These are phyloP conservation scores for Euthynnus affinis DNA, from an alignment of 2,797 vertebrate genomes.

Conservation along the genomic window DNA sequence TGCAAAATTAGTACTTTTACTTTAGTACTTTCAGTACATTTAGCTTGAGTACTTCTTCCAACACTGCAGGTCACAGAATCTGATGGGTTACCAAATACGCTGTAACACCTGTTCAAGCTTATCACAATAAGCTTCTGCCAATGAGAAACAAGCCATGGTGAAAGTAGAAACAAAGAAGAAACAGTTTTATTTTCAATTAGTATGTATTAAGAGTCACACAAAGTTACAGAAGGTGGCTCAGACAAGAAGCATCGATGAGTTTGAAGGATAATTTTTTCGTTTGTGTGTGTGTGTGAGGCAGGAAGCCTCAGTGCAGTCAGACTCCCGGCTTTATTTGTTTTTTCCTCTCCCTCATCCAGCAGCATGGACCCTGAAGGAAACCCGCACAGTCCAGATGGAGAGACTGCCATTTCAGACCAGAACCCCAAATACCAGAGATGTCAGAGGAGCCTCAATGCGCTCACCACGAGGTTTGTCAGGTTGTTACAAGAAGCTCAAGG, in stretches of 20 bases:
- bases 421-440: constrained; percentile 22
- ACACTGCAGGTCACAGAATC: no score
- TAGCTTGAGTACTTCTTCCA: no score
- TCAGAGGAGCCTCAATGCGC: constrained; percentile 88
- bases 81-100: no score
- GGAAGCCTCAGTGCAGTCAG: neutral
- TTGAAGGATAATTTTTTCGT: neutral
- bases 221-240: neutral
- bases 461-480: constrained; percentile 91
- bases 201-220: no score
- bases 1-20: no score
- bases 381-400: constrained; percentile 11
- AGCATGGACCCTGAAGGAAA: constrained; percentile 49
- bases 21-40: no score
- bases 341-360: neutral
- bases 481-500: constrained; percentile 92
- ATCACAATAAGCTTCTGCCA: constrained; percentile 36
- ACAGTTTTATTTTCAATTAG: neutral
- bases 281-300: neutral
- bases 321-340: neutral
- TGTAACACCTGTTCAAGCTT: neutral
- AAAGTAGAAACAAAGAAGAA: neutral
- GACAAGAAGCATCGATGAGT: neutral
- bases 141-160: neutral
- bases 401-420: neutral